Percentiles rank a stretch among this genome's conserved stretches.
Evolutionary conservation across 37 sponge, comb jelly and placozoan genomes (phyloP).

Genomic region (Aphrocallistes beatrix): DNA sequence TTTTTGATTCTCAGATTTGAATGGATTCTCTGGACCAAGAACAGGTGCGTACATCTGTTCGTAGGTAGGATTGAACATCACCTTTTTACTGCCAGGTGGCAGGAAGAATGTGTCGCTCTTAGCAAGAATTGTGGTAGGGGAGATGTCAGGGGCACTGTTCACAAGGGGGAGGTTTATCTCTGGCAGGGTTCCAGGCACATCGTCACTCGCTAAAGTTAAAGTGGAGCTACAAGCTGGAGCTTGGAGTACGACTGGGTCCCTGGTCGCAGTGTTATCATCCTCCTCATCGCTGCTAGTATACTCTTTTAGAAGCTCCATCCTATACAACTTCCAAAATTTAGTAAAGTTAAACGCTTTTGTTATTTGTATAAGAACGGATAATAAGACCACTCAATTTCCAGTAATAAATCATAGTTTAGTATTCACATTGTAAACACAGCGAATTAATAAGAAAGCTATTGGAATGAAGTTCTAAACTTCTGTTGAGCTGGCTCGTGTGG

Average conservation of each 20-base stretch:
- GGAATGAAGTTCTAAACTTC: background rate
- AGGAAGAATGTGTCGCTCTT: background rate
- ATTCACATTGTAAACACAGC: background rate
- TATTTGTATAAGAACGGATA: too few relatives aligned
- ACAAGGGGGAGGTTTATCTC: conserved; percentile 14
- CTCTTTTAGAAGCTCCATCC: conserved; percentile 15
- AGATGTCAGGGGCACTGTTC: conserved; percentile 38
- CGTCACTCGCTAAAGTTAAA: too few relatives aligned
- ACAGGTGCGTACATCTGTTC: conserved; percentile 80
- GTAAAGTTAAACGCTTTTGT: too few relatives aligned
- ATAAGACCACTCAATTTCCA: too few relatives aligned
- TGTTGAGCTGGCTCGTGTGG: background rate
- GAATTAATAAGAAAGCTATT: background rate
- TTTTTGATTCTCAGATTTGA: conserved; percentile 59
- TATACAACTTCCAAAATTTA: too few relatives aligned
- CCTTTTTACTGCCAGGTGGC: conserved; percentile 48
- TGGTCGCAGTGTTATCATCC: background rate
- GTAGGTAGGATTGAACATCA: conserved; percentile 73
- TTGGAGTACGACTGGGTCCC: background rate
- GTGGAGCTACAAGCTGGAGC: background rate
- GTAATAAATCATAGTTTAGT: too few relatives aligned
- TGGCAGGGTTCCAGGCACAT: background rate
- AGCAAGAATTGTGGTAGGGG: conserved; percentile 14
- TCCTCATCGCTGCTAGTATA: conserved; percentile 26
- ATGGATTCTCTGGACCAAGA: conserved; percentile 86